Evolutionary conservation across 1,140 invertebrate genomes (phyloP), one percentile per base, ranked within the genome.

Genomic region (Ips typographus): DNA sequence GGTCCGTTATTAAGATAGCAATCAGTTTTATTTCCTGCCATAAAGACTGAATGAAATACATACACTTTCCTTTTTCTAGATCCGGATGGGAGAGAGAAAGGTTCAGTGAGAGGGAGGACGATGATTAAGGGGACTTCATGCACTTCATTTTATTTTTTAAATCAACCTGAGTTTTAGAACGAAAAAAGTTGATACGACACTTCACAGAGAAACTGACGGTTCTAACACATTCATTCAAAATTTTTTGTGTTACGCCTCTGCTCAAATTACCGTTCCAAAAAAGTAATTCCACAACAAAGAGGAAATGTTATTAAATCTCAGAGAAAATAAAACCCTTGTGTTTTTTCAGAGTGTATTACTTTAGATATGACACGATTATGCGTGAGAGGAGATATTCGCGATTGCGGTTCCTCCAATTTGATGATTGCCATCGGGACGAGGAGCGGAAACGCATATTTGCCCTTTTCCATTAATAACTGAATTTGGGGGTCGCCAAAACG

Each of bases 1-100:
- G 78, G 75, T 78, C 78, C 69, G 77, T 78, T 78, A 80, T 80
- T 80, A 80, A 80, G 78, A 80, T 80, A 79, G 77, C 78, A 80
- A 80, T 79, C 78, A 77, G 77, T 79, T 80, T 80, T 80, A 80
- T 80, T 79, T 75, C 77, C 73, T 74, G 59, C 77, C 70, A 80
- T 80, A 80, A 80, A 80, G 76, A 74, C 73, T 73, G 73, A 70
- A 75, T 74, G 77, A 76, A 78, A 78, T 78, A 74, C 74, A 78
- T 77, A 78, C 73, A 77, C 76, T 78, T 78, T 77, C 75, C 71
- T 51, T 36, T 39, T 40, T 56, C 72, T 72, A 77, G 73, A 64
- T 56, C 72, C 72, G 75, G 73, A 64, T 58, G 68, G 71, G 57
- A 71, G 63, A 59, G 55, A 71, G 65, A 72, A 40, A 63, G 22